Evolutionary conservation across 2,888 invertebrate genomes (phyloP), one percentile per base, ranked within the genome.

Genomic region (Thera britannica): DNA sequence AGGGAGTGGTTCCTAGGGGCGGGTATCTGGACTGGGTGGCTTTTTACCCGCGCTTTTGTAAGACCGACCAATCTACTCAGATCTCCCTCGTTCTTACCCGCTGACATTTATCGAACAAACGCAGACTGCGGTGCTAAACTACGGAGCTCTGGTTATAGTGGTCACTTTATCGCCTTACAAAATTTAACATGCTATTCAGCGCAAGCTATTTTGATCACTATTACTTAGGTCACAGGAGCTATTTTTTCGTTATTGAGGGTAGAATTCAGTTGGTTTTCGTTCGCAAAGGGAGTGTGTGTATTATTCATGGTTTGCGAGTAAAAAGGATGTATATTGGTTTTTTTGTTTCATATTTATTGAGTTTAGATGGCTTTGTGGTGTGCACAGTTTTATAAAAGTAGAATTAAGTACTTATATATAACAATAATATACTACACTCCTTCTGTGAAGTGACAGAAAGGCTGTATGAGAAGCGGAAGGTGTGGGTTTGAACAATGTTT

Each of bases 1-100:
- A 86, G 89, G 92, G 91, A 86, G 90, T 88, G 89, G 90, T 88
- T 87, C 83, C 68, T 75, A 87, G 89, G 90, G 92, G 92, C 90
- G 91, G 85, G 83, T 79, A 79, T 79, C 67, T 12, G 12, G 12
- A 73, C 78, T 83, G 90, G 90, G 89, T 88, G 87, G 90, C 87
- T 87, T 90, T 91, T 91, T 90, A 83, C 82, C 79, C 75, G 73
- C 77, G 88, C 89, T 90, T 89, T 90, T 90, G 89, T 90, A 79
- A 76, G 67, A 3, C 38, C 70, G 65, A 46, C 90, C 88, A 85
- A 58, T 72, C 62, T 77, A 79, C 36, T 8, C n/a, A 72, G 89
- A 86, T 68, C 89, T 75, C 68, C 75, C 78, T 76, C 73, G 73
- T 64, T 62, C 67, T 71, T 72, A 65, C 64, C 62, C 58, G 63